phyloP scores from a whole-genome alignment of 2,888 invertebrate species.

The Aplocera efformata region DNA sequence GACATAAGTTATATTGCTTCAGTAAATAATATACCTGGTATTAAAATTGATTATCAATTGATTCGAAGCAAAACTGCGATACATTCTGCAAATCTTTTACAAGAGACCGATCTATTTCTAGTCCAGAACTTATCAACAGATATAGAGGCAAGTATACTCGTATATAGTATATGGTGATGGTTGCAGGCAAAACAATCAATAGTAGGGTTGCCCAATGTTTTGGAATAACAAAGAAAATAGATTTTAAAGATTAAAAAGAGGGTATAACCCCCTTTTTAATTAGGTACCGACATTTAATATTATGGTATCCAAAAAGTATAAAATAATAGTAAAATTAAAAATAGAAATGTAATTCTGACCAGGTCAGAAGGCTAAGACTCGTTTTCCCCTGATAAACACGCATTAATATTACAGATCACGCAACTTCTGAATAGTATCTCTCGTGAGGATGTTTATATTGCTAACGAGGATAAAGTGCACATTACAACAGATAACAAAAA shows the following conservation, averaged over 20 bases:
- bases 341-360: no score
- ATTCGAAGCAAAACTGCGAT: slow-evolving; percentile 3
- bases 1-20: slow-evolving; percentile 18
- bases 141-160: slow-evolving; percentile 22
- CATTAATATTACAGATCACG: slow-evolving; percentile 19
- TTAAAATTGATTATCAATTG: slow-evolving; percentile 25
- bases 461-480: slow-evolving; percentile 3
- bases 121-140: slow-evolving; percentile 30
- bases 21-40: slow-evolving; percentile 12
- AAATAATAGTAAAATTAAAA: no score
- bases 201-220: no score
- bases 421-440: slow-evolving; percentile 3
- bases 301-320: no score
- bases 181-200: no score
- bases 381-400: no score
- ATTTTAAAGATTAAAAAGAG: no score
- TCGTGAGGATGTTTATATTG: slow-evolving; percentile 7
- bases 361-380: no score
- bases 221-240: no score
- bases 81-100: slow-evolving; percentile 7
- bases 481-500: not conserved
- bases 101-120: slow-evolving; percentile 27
- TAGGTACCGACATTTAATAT: no score
- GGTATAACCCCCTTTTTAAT: no score
- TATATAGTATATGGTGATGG: no score